Percentiles rank a stretch among this genome's conserved stretches.
phyloP scores from a whole-genome alignment of 64 coral and sea anemone genomes.

The Dendronephthya gigantea region DNA sequence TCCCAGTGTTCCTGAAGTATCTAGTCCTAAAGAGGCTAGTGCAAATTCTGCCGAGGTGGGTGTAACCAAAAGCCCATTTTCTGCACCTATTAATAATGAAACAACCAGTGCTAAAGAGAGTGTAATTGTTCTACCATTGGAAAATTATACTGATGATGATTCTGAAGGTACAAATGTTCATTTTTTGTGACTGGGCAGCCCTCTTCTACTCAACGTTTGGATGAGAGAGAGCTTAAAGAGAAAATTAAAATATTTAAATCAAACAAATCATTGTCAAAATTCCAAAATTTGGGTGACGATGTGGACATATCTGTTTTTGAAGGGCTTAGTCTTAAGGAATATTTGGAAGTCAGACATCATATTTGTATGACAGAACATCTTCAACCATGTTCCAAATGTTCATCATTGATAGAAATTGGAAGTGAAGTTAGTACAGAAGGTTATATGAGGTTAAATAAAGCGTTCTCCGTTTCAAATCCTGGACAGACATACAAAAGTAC shows the following conservation, averaged over 20 bases:
- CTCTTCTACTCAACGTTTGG: no score
- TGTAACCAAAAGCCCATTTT: no score
- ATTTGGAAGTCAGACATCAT: constrained; percentile 28
- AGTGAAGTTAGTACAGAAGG: constrained; percentile 22
- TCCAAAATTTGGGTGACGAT: constrained; percentile 24
- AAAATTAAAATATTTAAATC: constrained; percentile 42
- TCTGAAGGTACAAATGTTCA: no score
- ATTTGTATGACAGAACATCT: constrained; percentile 31
- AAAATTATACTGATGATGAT: no score
- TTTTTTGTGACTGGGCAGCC: no score
- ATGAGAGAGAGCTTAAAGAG: neutral
- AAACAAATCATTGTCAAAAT: constrained; percentile 44
- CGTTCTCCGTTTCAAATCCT: constrained; percentile 44
- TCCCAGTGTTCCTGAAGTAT: no score
- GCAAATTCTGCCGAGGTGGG: no score
- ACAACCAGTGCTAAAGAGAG: no score
- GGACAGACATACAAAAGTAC: constrained; percentile 34
- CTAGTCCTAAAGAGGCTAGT: no score
- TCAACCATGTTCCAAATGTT: constrained; percentile 27
- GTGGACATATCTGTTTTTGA: constrained; percentile 32
- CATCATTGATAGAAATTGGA: constrained; percentile 24
- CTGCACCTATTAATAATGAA: no score
- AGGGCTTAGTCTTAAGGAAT: constrained; percentile 18
- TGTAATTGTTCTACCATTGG: no score
- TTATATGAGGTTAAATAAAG: constrained; percentile 39